Percentiles rank a stretch among this genome's conserved stretches.
phyloP scores from a whole-genome alignment of 2,888 invertebrate genomes.

The Tinea semifulvella region DNA sequence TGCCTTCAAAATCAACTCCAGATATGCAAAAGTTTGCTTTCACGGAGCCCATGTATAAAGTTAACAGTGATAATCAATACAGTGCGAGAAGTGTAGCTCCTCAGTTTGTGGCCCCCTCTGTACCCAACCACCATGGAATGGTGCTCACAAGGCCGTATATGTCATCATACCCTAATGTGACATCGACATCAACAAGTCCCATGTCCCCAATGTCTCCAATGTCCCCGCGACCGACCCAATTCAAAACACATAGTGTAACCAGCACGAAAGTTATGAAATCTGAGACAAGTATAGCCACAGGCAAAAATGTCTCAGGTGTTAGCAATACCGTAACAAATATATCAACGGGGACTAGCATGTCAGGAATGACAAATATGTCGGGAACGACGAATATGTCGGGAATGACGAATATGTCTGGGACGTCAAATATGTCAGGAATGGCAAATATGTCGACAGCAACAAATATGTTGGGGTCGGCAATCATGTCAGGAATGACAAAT shows the following conservation, averaged over 20 bases:
- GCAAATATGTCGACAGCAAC: conserved; percentile 14
- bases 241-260: too few relatives aligned
- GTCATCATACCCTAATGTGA: background rate
- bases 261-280: too few relatives aligned
- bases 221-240: conserved; percentile 1
- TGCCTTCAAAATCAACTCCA: conserved; percentile 29
- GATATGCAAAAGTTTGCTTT: conserved; percentile 2
- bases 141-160: background rate
- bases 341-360: too few relatives aligned
- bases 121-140: background rate
- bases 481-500: too few relatives aligned
- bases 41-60: background rate
- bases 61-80: background rate
- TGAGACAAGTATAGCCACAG: too few relatives aligned
- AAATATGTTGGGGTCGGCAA: conserved; percentile 14
- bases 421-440: conserved; percentile 2
- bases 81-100: background rate
- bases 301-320: too few relatives aligned
- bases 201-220: background rate
- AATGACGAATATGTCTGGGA: conserved; percentile 7
- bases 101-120: background rate
- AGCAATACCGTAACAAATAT: too few relatives aligned
- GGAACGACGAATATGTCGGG: conserved; percentile 20
- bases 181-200: background rate
- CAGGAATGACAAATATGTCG: too few relatives aligned